Conservation (phyloP, 2,797 vertebrate species). For the Trichosurus vulpecula region DNA sequence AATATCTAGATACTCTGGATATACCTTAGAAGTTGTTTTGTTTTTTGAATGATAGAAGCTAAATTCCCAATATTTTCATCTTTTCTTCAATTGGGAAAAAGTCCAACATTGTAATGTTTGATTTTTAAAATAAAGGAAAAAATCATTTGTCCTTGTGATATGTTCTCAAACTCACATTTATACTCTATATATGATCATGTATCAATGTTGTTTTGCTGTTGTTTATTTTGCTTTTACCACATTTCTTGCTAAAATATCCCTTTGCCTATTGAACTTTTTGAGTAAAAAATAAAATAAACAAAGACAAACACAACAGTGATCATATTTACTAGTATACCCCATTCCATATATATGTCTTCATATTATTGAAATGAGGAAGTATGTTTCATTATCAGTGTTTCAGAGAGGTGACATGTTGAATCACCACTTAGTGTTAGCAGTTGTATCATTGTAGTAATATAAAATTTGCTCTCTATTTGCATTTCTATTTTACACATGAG, state of each 20-base stretch:
- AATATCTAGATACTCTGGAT: background rate
- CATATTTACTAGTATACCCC: background rate
- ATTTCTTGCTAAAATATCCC: background rate
- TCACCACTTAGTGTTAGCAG: background rate
- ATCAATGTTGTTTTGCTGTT: background rate
- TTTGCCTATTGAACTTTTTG: background rate
- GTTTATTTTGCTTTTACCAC: background rate
- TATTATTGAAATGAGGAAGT: background rate
- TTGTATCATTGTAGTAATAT: background rate
- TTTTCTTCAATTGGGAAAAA: background rate
- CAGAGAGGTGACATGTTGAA: background rate
- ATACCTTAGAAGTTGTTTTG: background rate
- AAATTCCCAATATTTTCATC: background rate
- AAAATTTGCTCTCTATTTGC: background rate
- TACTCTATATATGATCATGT: background rate
- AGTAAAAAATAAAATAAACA: background rate
- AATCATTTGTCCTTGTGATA: background rate
- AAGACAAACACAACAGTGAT: background rate
- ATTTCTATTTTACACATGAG: background rate
- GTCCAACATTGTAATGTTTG: background rate
- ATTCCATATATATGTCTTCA: background rate
- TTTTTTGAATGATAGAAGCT: background rate
- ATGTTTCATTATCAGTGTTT: background rate
- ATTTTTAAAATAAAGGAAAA: background rate
- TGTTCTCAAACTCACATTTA: background rate